A percentile compares a stretch with the other conserved stretches of the same genome.
Evolutionary conservation across 1,140 invertebrate species (phyloP).

Genomic region (Ceratoteleas bidentatus): DNA sequence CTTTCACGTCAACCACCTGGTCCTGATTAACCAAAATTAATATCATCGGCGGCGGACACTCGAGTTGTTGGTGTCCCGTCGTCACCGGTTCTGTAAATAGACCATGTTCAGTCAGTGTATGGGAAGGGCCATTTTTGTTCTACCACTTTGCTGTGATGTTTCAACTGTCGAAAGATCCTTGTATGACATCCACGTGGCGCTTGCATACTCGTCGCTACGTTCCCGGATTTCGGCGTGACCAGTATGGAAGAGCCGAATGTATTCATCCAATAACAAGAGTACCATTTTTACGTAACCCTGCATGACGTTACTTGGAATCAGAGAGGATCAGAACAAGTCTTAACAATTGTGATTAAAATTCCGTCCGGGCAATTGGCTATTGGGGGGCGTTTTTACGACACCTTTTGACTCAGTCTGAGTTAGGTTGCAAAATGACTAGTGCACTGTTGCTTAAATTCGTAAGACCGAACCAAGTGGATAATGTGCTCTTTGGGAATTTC

Average conservation of each 20-base stretch:
- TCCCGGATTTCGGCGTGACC: background rate
- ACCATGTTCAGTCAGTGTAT: constrained; percentile 28
- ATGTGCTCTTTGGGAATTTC: no score
- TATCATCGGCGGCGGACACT: no score
- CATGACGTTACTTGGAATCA: constrained; percentile 60
- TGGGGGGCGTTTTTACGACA: no score
- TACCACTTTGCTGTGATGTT: constrained; percentile 50
- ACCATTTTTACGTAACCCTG: constrained; percentile 58
- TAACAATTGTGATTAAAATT: constrained; percentile 55
- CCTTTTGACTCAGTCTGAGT: no score
- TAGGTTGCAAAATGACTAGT: no score
- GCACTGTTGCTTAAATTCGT: no score
- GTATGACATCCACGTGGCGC: constrained; percentile 1
- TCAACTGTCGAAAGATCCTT: constrained; percentile 38
- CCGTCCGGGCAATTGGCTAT: no score
- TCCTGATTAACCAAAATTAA: no score
- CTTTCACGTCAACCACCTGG: no score
- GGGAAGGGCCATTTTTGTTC: constrained; percentile 9
- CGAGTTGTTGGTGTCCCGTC: constrained; percentile 15
- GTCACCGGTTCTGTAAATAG: constrained; percentile 54
- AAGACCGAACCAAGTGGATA: no score
- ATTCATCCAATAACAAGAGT: constrained; percentile 54
- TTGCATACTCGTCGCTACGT: constrained; percentile 14
- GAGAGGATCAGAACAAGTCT: constrained; percentile 62
- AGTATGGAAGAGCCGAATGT: constrained; percentile 44